Conservation (phyloP, 2,113 vertebrate genomes). For the Aythya baeri region DNA sequence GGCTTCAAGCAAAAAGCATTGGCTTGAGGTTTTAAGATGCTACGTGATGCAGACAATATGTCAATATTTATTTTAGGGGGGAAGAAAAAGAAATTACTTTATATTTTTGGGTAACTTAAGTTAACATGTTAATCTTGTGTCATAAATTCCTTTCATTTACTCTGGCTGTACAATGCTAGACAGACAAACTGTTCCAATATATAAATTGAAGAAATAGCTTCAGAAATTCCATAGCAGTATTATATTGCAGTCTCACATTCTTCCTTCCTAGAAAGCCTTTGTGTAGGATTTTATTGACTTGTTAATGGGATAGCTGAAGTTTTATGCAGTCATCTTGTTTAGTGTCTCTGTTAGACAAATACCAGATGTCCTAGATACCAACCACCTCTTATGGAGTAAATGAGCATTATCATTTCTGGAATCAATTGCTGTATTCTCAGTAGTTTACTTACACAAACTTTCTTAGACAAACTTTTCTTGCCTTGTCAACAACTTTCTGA, state of each 20-base stretch:
- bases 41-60: slow-evolving; percentile 25
- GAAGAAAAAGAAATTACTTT: neutral
- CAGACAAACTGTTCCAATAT: neutral
- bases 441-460: too few species aligned
- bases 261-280: neutral
- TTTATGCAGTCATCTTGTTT: neutral
- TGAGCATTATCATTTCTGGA: neutral
- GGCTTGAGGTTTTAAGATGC: neutral
- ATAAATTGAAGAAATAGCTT: neutral
- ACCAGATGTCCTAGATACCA: neutral
- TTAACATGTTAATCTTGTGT: neutral
- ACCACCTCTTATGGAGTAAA: neutral
- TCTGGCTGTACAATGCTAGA: neutral
- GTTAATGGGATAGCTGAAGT: neutral
- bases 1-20: neutral
- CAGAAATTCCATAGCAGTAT: neutral
- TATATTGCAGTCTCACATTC: neutral
- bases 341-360: neutral
- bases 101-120: neutral
- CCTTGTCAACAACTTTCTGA: neutral
- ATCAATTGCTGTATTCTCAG: neutral
- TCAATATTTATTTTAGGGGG: neutral
- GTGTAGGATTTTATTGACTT: neutral
- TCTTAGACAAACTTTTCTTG: neutral
- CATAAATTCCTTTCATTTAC: neutral